Percentiles rank a stretch among this genome's conserved stretches.
These are phyloP conservation scores for Hippotragus niger DNA, from an alignment of 2,113 vertebrate genomes.

Conservation along the genomic window DNA sequence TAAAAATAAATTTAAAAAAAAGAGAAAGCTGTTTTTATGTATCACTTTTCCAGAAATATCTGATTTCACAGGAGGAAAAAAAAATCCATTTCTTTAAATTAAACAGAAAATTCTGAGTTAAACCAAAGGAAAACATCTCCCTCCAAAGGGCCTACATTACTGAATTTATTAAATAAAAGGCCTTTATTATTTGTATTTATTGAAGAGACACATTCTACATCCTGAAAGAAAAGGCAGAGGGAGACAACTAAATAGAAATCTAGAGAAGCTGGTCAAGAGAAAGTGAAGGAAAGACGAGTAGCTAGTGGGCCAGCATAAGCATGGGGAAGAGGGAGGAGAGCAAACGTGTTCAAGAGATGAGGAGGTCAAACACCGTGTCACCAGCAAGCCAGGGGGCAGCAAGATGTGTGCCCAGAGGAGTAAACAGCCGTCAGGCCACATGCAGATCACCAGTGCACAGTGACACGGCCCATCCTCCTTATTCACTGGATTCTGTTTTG, in stretches of 20 bases:
- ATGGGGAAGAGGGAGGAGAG: accelerated
- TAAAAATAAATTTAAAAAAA: neutral
- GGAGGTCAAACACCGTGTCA: neutral
- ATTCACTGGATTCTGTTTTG: neutral
- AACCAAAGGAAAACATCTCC: neutral
- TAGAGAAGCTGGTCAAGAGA: neutral
- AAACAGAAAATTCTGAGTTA: neutral
- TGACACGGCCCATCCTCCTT: accelerated
- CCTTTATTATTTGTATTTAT: neutral
- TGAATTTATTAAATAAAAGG: neutral
- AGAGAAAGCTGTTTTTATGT: neutral
- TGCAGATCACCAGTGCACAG: neutral
- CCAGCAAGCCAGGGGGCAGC: no score
- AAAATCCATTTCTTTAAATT: neutral
- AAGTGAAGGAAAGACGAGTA: neutral
- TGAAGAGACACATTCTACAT: neutral
- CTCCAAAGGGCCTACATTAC: neutral
- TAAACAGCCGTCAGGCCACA: neutral
- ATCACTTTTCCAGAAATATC: neutral
- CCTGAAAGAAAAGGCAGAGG: neutral
- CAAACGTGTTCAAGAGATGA: neutral
- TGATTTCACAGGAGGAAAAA: neutral
- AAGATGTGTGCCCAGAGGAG: neutral
- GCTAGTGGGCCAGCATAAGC: neutral
- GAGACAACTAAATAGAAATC: neutral